phyloP scores from a whole-genome alignment of 2,113 vertebrate species.

The Tenebrosternarchus preto region DNA sequence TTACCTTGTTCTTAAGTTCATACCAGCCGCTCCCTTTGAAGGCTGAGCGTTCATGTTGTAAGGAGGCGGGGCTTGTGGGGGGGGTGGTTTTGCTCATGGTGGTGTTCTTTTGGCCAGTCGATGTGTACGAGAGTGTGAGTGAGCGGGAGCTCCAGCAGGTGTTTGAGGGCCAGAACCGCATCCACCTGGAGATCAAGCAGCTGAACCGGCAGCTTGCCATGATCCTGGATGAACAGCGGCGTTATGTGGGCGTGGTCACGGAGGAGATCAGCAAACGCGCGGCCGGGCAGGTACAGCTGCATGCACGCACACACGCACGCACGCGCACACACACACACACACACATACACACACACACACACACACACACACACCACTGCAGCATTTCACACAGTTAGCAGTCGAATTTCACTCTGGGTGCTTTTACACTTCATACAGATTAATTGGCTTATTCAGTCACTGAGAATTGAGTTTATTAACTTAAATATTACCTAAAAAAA shows the following conservation, averaged over 20 bases:
- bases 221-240: slow-evolving; percentile 95
- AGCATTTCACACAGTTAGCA: too few relatives aligned
- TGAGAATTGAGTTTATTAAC: too few relatives aligned
- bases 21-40: too few relatives aligned
- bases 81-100: neutral
- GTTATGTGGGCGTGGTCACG: slow-evolving; percentile 82
- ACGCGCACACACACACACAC: too few relatives aligned
- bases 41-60: neutral
- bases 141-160: slow-evolving; percentile 93
- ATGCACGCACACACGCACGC: too few relatives aligned
- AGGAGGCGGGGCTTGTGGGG: neutral
- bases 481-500: too few relatives aligned
- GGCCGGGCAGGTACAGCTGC: slow-evolving; percentile 79
- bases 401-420: too few relatives aligned
- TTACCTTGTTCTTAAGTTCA: too few relatives aligned
- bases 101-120: slow-evolving; percentile 68
- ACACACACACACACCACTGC: too few relatives aligned
- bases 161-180: slow-evolving; percentile 95
- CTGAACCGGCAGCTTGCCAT: slow-evolving; percentile 89
- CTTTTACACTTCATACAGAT: too few relatives aligned
- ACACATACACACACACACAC: too few relatives aligned
- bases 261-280: slow-evolving; percentile 82
- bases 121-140: slow-evolving; percentile 84
- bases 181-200: slow-evolving; percentile 97
- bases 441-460: too few relatives aligned